phyloP scores from a whole-genome alignment of 2,888 invertebrate species.

The Onthophagus sagittarius region DNA sequence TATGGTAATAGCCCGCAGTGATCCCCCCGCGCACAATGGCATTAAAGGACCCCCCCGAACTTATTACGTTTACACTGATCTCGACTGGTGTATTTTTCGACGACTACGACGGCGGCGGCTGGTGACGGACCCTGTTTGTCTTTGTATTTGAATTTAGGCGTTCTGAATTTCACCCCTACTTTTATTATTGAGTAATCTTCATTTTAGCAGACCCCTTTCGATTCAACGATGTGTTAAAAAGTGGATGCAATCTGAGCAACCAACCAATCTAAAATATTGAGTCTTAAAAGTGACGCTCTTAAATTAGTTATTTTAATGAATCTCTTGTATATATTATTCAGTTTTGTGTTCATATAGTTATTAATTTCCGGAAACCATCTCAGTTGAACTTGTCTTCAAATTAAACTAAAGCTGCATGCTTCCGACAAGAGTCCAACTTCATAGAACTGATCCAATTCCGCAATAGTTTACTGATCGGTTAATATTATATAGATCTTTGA shows the following conservation, averaged over 20 bases:
- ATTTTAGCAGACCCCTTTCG: background rate
- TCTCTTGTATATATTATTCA: background rate
- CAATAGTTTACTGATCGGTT: slow-evolving; percentile 13
- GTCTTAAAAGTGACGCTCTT: too few relatives aligned
- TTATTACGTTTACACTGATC: slow-evolving; percentile 52
- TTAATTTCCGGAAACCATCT: background rate
- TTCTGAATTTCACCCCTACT: slow-evolving; percentile 30
- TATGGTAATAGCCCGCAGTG: slow-evolving; percentile 51
- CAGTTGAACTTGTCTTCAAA: background rate
- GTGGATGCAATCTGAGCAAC: background rate
- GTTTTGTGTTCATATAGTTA: background rate
- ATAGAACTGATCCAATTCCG: slow-evolving; percentile 2
- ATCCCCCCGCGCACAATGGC: slow-evolving; percentile 47
- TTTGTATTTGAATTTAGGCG: slow-evolving; percentile 50
- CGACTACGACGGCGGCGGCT: slow-evolving; percentile 25
- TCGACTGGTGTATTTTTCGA: slow-evolving; percentile 51
- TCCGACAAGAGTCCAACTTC: background rate
- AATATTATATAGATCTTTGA: slow-evolving; percentile 27
- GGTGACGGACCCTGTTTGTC: slow-evolving; percentile 43
- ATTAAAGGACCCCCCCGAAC: slow-evolving; percentile 44
- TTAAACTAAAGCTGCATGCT: background rate
- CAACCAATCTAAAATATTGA: background rate
- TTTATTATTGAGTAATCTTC: slow-evolving; percentile 26
- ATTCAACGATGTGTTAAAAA: background rate
- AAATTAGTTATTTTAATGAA: too few relatives aligned